Conservation (phyloP, 2,113 vertebrate species). For the Polypterus bichir region DNA sequence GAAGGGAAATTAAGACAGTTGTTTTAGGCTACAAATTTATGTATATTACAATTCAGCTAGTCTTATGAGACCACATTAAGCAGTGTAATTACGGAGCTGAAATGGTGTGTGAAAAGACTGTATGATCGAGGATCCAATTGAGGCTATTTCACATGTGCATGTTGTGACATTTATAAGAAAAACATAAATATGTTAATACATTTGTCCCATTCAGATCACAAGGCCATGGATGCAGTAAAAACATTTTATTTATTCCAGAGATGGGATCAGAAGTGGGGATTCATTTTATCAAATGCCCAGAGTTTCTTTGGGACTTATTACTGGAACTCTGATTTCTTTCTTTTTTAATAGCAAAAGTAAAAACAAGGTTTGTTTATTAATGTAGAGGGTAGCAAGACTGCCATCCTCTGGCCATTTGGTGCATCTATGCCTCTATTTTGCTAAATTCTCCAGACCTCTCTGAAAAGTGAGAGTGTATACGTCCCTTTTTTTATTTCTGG, state of each 20-base stretch:
- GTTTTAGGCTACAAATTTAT: constrained; percentile 6
- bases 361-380: constrained; percentile 44
- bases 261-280: neutral
- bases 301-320: constrained; percentile 69
- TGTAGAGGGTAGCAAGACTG: constrained; percentile 52
- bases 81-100: constrained; percentile 32
- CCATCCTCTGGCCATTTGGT: constrained; percentile 45
- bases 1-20: constrained; percentile 7
- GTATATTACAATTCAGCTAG: constrained; percentile 7
- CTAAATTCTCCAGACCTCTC: too few species aligned
- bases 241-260: constrained; percentile 21
- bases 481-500: too few species aligned
- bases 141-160: constrained; percentile 32
- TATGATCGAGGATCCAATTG: constrained; percentile 36
- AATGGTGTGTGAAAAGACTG: constrained; percentile 32
- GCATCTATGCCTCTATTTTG: too few species aligned
- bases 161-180: constrained; percentile 28
- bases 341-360: constrained; percentile 59
- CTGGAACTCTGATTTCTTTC: constrained; percentile 26
- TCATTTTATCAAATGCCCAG: constrained; percentile 55
- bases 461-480: too few species aligned
- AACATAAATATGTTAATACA: constrained; percentile 48
- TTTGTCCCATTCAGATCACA: constrained; percentile 39
- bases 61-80: constrained; percentile 27
- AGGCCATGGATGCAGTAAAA: constrained; percentile 29